Percentiles rank a stretch among this genome's conserved stretches.
Conservation (phyloP, 2,888 invertebrate genomes). For the Drosophila anomelani region DNA sequence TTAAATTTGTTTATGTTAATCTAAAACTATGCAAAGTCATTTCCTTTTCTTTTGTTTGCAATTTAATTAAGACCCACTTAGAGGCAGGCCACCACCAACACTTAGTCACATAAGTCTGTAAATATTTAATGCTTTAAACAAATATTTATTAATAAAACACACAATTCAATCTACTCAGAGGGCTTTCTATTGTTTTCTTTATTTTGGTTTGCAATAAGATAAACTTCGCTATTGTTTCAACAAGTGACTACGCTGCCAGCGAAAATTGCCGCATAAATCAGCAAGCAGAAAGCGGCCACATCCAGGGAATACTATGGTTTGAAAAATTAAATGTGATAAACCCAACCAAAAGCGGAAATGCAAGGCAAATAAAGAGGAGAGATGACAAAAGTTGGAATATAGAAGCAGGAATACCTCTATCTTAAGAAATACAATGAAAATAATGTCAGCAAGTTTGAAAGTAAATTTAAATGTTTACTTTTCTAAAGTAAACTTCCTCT, state of each 20-base stretch:
- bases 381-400: neutral
- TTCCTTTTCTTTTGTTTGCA: neutral
- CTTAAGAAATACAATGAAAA: neutral
- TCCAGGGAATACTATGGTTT: conserved; percentile 58
- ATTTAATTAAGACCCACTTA: conserved; percentile 1
- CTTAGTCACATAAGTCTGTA: conserved; percentile 59
- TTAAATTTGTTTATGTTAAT: neutral
- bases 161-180: conserved; percentile 50
- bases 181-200: no score
- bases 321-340: conserved; percentile 74
- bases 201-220: neutral
- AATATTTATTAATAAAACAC: conserved; percentile 62
- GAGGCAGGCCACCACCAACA: conserved; percentile 46
- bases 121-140: conserved; percentile 55
- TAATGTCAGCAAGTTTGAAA: neutral
- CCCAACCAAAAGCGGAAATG: conserved; percentile 25
- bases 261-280: conserved; percentile 66
- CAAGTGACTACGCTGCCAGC: conserved; percentile 53
- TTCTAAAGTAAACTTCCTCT: no score
- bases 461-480: neutral
- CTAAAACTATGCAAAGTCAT: neutral
- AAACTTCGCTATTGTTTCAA: conserved; percentile 52
- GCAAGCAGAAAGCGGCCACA: conserved; percentile 57
- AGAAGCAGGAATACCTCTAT: neutral
- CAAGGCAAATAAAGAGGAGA: conserved; percentile 13